These are phyloP conservation scores for Trochalopteron elliotii DNA, from an alignment of 2,113 vertebrate species.

Conservation along the genomic window DNA sequence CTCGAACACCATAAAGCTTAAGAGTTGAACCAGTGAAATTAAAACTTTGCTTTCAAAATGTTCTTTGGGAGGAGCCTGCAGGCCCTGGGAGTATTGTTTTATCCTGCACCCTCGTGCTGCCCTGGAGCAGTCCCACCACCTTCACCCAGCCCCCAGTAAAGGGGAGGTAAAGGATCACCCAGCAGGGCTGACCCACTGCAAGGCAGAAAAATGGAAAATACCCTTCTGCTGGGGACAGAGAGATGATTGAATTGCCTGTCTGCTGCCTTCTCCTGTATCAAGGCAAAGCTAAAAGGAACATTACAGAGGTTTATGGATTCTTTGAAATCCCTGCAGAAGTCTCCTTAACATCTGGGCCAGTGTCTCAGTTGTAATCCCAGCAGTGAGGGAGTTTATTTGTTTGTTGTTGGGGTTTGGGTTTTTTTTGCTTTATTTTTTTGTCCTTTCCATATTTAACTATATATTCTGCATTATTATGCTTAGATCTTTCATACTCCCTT, in stretches of 20 bases:
- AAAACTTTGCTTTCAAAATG: background rate
- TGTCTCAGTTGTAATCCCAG: background rate
- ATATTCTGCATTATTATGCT: background rate
- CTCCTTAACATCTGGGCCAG: background rate
- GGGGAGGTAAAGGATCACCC: background rate
- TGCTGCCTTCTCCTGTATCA: background rate
- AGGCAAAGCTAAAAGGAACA: background rate
- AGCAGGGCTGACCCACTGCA: background rate
- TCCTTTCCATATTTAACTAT: background rate
- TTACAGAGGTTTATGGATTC: background rate
- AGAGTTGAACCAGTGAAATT: background rate
- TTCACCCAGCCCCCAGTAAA: background rate
- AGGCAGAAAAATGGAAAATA: background rate
- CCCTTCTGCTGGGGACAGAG: background rate
- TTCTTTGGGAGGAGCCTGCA: background rate
- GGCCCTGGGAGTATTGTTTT: background rate
- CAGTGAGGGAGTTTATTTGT: fast-evolving
- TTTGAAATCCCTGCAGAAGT: background rate
- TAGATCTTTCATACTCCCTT: background rate
- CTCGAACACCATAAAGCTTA: fast-evolving
- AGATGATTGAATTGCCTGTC: fast-evolving
- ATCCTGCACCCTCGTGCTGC: background rate
- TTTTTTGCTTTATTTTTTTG: background rate
- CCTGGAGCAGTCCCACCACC: background rate
- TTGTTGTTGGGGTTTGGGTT: background rate